A percentile compares a stretch with the other conserved stretches of the same genome.
These are phyloP conservation scores for Intellagama lesueurii DNA, from an alignment of 2,797 vertebrate genomes.

Conservation along the genomic window DNA sequence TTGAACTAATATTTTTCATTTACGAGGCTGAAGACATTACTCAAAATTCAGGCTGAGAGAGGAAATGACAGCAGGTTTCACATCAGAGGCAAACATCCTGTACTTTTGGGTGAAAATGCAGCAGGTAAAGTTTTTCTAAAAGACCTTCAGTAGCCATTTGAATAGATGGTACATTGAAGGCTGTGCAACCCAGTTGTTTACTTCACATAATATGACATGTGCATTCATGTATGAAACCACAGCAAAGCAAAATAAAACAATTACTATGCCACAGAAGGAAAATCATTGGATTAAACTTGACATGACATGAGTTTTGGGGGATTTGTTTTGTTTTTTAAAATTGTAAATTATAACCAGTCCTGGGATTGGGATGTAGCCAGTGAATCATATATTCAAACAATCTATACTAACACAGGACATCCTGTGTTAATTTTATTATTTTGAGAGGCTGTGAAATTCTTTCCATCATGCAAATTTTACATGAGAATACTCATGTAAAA, in stretches of 20 bases:
- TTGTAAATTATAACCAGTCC: not conserved
- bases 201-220: constrained; percentile 6
- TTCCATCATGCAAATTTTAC: too few species aligned
- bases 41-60: not conserved
- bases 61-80: not conserved
- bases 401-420: not conserved
- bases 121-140: not conserved
- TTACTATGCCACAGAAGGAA: not conserved
- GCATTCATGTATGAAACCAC: constrained; percentile 13
- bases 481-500: too few species aligned
- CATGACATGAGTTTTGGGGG: not conserved
- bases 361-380: not conserved
- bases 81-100: not conserved
- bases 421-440: not conserved
- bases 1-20: not conserved
- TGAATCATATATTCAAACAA: not conserved
- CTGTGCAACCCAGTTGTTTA: not conserved
- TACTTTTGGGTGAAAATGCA: not conserved
- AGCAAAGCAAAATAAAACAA: not conserved
- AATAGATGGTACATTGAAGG: not conserved
- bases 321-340: too few species aligned
- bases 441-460: too few species aligned
- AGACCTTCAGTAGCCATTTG: not conserved
- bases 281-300: not conserved
- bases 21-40: not conserved